A percentile compares a stretch with the other conserved stretches of the same genome.
Evolutionary conservation across 2,797 vertebrate species (phyloP).

Genomic region (Emydoidea blandingii): DNA sequence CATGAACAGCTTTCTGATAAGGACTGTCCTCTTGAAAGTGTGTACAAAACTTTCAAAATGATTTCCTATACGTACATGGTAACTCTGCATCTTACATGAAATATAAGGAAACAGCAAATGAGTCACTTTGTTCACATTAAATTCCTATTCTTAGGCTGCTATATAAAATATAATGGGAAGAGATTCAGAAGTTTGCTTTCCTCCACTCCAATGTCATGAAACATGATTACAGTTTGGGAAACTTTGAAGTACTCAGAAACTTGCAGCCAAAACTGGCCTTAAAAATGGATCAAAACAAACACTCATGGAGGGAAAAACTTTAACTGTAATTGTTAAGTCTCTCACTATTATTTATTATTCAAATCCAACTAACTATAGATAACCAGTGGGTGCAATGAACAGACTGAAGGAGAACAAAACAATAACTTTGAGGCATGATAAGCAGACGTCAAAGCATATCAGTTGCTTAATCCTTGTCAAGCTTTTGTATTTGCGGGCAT

Average conservation of each 20-base stretch:
- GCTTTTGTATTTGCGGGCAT: neutral
- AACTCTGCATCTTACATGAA: neutral
- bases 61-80: neutral
- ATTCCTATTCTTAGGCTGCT: neutral
- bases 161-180: neutral
- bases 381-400: neutral
- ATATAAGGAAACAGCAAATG: neutral
- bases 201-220: slow-evolving; percentile 16
- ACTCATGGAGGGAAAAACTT: slow-evolving; percentile 46
- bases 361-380: neutral
- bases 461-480: neutral
- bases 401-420: neutral
- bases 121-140: neutral
- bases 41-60: fast-evolving
- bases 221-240: neutral
- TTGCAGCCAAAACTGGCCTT: slow-evolving; percentile 39
- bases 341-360: slow-evolving; percentile 57
- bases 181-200: neutral
- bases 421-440: neutral
- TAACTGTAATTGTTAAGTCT: neutral
- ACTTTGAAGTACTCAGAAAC: neutral
- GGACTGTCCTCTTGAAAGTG: neutral
- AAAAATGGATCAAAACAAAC: slow-evolving; percentile 46
- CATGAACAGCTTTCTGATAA: neutral
- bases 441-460: neutral